Base-by-base conservation (phyloP, 2,113 vertebrate species). In the Ochotona curzoniae region DNA sequence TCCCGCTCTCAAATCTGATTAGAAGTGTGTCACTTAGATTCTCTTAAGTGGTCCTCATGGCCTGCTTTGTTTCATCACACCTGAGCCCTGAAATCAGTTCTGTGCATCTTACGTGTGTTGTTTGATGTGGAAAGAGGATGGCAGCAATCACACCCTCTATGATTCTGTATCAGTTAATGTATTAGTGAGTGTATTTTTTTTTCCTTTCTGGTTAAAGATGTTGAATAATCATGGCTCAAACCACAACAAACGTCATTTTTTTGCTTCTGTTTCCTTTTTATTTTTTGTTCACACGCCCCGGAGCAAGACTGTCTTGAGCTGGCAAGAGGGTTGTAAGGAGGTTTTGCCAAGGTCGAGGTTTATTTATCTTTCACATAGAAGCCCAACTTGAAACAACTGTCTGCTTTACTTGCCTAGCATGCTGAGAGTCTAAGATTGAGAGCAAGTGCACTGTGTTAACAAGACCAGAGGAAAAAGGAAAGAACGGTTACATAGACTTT, bases 361-460 rank as follows among this genome's bases (percentile, higher is more conserved):
- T 82, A 17, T 90, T 93, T 94, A 26, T 57, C 17, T 86, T 44
- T 78, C 26, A 63, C 32, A 17, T 30, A 32, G 54, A 90, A 89
- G 26, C 25, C 3, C 35, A 71, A 75, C 26, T 9, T 18, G 30
- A 32, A 84, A 21, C 11, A 21, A 23, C 76, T 69, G 25, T 63
- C 69, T 10, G 4, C 1, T 54, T 83, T 76, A 30, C 2, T 28
- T 21, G 38, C n/a, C 30, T 44, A 26, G 13, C 21, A 15, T 14
- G 18, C 9, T 10, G 5, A 80, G 0, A 47, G 21, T 25, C 21
- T 17, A 44, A 25, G 10, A 26, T 0, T 74, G 64, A 83, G 87
- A 11, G 15, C 17, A 38, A 47, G 17, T 4, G 66, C 9, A 13
- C 32, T 25, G 11, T 49, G 5, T n/a, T 15, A 10, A 66, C 49